Evolutionary conservation across 2,888 invertebrate genomes (phyloP), one percentile per base, ranked within the genome.

Genomic region (Trichogramma dendrolimi): DNA sequence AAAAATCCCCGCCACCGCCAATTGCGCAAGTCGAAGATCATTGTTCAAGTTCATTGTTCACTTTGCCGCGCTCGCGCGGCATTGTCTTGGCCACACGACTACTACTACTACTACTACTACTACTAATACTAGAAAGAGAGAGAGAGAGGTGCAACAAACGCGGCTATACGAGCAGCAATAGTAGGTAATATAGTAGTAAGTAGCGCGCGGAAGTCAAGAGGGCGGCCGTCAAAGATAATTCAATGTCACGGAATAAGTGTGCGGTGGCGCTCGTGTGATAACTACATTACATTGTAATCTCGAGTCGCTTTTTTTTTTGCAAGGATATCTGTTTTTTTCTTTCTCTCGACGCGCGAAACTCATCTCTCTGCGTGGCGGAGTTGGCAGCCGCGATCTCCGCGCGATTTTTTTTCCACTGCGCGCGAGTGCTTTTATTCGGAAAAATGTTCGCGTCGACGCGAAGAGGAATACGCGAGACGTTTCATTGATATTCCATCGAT

Each of bases 31-130:
- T 53, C 61, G 55, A 63, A 66, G 61, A 66, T 66, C 66, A 66
- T 66, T 66, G 63, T 61, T 63, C 66, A 66, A 63, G 63, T 66
- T 66, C 66, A 66, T 66, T 66, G 66, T 63, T 63, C 66, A 66
- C 51, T 63, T 27, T 27, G 27, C 27, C 27, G 14, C 27, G 27
- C 27, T 1, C 27, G 1, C 27, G 27, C 27, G 27, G 27, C 60
- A 61, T 66, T 63, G 63, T 63, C 58, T 65, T 56, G 60, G 61
- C 55, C 58, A 52, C 40, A 55, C 40, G 50, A 14, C 14, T 27
- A 27, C 27, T 2, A 27, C 27, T 14, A 14, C 27, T 2, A 27
- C 27, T 14, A 14, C 14, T 14, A 14, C 14, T 27, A 27, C 27
- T 27, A 27, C 27, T 27, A 27, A 27, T 27, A 27, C 27, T 27